Conservation (phyloP, 2,888 invertebrate species). For the Acrocyrtus sp. region DNA sequence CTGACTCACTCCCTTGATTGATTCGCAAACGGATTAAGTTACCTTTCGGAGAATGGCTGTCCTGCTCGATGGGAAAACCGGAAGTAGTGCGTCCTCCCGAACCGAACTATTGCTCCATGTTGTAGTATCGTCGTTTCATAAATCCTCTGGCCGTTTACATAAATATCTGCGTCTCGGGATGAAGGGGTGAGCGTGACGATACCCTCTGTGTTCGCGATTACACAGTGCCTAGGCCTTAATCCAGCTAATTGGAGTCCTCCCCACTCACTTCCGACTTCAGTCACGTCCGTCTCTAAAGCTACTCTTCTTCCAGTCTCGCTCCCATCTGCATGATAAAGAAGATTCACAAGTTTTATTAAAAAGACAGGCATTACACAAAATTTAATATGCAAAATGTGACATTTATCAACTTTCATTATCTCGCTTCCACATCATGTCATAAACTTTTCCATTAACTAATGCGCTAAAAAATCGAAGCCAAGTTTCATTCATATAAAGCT, state of each 20-base stretch:
- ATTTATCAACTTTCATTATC: no score
- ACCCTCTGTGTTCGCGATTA: conserved; percentile 89
- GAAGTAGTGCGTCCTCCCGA: conserved; percentile 69
- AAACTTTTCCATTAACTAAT: no score
- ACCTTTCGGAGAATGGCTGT: conserved; percentile 62
- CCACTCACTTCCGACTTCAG: conserved; percentile 83
- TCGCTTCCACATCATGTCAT: no score
- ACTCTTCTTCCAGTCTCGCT: conserved; percentile 68
- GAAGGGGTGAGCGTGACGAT: conserved; percentile 94
- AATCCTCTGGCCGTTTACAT: conserved; percentile 92
- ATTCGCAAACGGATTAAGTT: no score
- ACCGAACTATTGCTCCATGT: conserved; percentile 68
- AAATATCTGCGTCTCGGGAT: conserved; percentile 92
- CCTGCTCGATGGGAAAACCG: conserved; percentile 68
- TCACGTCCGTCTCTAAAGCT: conserved; percentile 73
- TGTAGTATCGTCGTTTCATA: conserved; percentile 92
- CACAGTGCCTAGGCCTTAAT: conserved; percentile 82
- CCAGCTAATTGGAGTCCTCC: conserved; percentile 61
- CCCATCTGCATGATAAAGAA: conserved; percentile 70
- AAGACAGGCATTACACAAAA: no score
- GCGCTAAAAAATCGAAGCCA: no score
- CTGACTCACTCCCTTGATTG: no score
- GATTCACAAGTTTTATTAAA: background rate
- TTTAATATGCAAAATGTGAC: conserved; percentile 7
- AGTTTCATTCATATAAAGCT: no score